phyloP scores from a whole-genome alignment of 2,113 vertebrate species.

The Strix uralensis region DNA sequence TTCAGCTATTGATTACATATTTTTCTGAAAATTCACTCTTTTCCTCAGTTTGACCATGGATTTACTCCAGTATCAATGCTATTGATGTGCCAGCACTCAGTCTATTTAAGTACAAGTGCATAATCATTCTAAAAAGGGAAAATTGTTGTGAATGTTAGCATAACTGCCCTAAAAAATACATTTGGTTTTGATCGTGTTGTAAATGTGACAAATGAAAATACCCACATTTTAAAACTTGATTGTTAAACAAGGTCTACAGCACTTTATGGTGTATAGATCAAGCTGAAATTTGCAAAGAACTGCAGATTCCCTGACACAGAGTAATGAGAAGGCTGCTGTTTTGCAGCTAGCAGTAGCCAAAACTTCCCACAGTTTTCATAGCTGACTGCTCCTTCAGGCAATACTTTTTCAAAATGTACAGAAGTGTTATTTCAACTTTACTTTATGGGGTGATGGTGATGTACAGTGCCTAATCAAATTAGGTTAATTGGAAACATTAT shows the following conservation, averaged over 20 bases:
- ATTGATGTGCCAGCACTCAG: not conserved
- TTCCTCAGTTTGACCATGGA: not conserved
- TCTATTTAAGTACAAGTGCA: not conserved
- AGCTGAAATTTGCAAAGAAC: not conserved
- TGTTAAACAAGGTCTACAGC: not conserved
- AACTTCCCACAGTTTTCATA: not conserved
- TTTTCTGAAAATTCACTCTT: not conserved
- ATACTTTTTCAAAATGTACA: not conserved
- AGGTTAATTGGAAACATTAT: not conserved
- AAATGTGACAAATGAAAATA: conserved; percentile 7
- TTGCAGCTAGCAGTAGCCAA: not conserved
- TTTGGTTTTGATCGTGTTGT: not conserved
- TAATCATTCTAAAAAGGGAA: not conserved
- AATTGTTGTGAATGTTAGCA: not conserved
- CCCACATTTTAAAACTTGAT: not conserved
- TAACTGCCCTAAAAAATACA: not conserved
- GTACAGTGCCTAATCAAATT: not conserved
- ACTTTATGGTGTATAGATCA: not conserved
- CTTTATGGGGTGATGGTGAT: not conserved
- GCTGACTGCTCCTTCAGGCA: not conserved
- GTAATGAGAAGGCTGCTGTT: not conserved
- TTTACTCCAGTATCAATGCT: not conserved
- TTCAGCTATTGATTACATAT: not conserved
- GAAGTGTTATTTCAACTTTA: not conserved
- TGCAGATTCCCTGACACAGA: not conserved